Conservation (phyloP, 2,888 invertebrate species). For the Pyrrhia umbra region DNA sequence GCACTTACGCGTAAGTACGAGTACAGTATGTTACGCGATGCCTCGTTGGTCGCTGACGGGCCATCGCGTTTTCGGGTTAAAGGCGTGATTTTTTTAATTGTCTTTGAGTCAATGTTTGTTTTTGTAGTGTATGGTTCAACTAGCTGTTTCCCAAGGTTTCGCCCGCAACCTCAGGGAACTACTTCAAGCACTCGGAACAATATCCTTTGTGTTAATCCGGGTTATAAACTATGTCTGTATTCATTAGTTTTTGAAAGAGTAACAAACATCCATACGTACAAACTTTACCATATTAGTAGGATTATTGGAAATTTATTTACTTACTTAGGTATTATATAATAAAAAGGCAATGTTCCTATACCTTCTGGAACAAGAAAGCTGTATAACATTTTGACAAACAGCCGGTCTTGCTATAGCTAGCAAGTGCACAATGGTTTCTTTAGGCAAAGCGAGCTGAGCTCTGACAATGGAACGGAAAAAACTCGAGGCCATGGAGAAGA, state of each 20-base stretch:
- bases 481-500: slow-evolving; percentile 31
- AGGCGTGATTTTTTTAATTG: slow-evolving; percentile 15
- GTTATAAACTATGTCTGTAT: no score
- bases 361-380: slow-evolving; percentile 39
- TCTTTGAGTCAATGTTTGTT: neutral
- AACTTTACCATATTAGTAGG: no score
- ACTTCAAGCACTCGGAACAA: no score
- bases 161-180: no score
- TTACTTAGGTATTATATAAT: slow-evolving; percentile 19
- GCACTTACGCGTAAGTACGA: slow-evolving; percentile 57
- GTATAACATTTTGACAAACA: slow-evolving; percentile 48
- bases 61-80: slow-evolving; percentile 29
- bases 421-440: slow-evolving; percentile 45
- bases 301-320: no score
- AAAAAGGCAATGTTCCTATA: slow-evolving; percentile 7
- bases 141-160: no score
- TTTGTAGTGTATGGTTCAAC: neutral
- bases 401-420: slow-evolving; percentile 42
- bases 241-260: no score
- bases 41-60: slow-evolving; percentile 42
- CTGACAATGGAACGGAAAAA: slow-evolving; percentile 40
- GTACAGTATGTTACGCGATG: slow-evolving; percentile 54
- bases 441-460: slow-evolving; percentile 28
- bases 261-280: no score
- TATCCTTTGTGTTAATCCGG: no score